Base-by-base conservation (phyloP, 2,797 vertebrate genomes). In the Lycodopsis pacificus region DNA sequence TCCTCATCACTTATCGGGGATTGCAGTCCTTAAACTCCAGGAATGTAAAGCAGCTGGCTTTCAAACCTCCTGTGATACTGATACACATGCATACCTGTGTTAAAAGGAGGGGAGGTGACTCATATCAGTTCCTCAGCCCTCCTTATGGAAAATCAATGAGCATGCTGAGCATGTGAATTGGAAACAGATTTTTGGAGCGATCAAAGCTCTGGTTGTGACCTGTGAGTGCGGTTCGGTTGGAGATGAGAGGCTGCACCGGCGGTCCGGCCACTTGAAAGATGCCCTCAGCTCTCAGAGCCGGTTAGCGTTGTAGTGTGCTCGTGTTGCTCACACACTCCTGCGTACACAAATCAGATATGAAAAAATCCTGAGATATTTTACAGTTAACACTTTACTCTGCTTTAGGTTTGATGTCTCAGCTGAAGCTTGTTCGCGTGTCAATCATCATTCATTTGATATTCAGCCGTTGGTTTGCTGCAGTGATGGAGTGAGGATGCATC, bases 121-220 rank as follows among this genome's bases (percentile, higher is more conserved):
- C 59, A 20, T 82, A 81, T 86, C 80, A 84, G 80, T 74, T 83
- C 72, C 65, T 78, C 72, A 7, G 69, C 53, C 69, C 36, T 77
- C 65, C 57, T 48, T 84, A 68, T 85, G 86, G 84, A 88, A 87
- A 90, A 92, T 91, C 92, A 91, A 77, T 93, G 83, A 83, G 63
- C 73, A 42, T 36, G 78, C 84, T 48, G 84, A 87, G 74, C 42
- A 63, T 88, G 78, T 86, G 87, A 90, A 91, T 86, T 87, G 80
- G 85, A 89, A 91, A 75, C 86, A 84, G 83, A 89, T 85, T 89
- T 91, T 69, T 67, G 48, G 61, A 65, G 57, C 62, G 88, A 92
- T 93, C 86, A 92, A 92, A 92, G 89, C 83, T 80, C 74, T 80
- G 67, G 64, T 83, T 88, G 83, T 91, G 89, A 92, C 86, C 90